Conservation (phyloP, 2,888 invertebrate species). For the Atherix ibis region DNA sequence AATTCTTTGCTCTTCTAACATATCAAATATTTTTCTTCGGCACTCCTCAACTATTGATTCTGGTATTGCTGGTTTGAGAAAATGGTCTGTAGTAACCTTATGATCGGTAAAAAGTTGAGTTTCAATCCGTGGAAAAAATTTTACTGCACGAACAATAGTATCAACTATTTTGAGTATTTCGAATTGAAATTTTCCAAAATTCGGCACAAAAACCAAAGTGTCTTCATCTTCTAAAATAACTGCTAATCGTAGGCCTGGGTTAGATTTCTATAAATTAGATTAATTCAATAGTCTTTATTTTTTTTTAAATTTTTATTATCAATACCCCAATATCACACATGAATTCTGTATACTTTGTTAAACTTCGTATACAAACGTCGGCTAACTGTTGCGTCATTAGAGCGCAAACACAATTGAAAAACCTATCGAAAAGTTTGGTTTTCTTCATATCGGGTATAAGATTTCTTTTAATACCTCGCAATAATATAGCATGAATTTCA, state of each 20-base stretch:
- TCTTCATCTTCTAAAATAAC: slow-evolving; percentile 33
- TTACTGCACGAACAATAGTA: slow-evolving; percentile 55
- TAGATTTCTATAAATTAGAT: slow-evolving; percentile 36
- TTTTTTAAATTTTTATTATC: background rate
- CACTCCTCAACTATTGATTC: slow-evolving; percentile 48
- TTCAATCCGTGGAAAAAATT: slow-evolving; percentile 62
- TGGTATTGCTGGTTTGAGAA: slow-evolving; percentile 49
- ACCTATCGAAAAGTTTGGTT: slow-evolving; percentile 48
- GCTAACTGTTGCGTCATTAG: slow-evolving; percentile 83
- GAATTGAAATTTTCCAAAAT: slow-evolving; percentile 56
- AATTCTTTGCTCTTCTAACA: slow-evolving; percentile 54
- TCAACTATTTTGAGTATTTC: slow-evolving; percentile 55
- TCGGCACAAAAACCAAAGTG: slow-evolving; percentile 53
- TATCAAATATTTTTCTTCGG: slow-evolving; percentile 41
- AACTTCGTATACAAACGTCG: slow-evolving; percentile 60
- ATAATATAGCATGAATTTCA: slow-evolving; percentile 25
- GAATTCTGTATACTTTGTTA: slow-evolving; percentile 60
- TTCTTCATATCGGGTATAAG: slow-evolving; percentile 48
- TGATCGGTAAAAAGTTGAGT: slow-evolving; percentile 40
- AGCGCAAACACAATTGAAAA: slow-evolving; percentile 71
- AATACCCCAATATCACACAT: slow-evolving; percentile 60
- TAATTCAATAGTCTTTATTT: background rate
- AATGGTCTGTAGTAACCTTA: slow-evolving; percentile 17
- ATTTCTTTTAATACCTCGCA: slow-evolving; percentile 48
- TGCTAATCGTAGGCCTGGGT: slow-evolving; percentile 44